These are phyloP conservation scores for Proteles cristata DNA, from an alignment of 2,113 vertebrate genomes.

Conservation along the genomic window DNA sequence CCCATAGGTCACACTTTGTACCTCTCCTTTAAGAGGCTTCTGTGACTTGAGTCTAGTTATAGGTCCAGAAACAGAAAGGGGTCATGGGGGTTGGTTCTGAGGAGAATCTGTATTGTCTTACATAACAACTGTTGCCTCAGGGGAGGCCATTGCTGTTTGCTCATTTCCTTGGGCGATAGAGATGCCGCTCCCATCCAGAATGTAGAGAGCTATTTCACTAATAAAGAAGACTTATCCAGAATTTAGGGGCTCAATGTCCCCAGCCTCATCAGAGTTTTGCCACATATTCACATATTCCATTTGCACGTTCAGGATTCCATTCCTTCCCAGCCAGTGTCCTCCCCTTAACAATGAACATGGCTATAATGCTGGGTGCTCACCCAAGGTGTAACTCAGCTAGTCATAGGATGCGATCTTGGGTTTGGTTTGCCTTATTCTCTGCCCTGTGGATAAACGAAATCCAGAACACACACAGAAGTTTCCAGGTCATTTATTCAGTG, in stretches of 20 bases:
- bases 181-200: too few relatives aligned
- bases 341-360: too few relatives aligned
- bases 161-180: not conserved
- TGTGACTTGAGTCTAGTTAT: not conserved
- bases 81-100: not conserved
- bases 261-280: not conserved
- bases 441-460: not conserved
- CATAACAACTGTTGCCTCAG: not conserved
- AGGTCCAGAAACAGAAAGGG: not conserved
- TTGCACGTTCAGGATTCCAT: not conserved
- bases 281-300: too few relatives aligned
- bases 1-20: rapidly evolving
- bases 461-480: not conserved
- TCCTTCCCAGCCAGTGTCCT: not conserved
- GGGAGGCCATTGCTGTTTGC: not conserved
- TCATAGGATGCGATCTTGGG: not conserved
- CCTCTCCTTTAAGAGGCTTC: not conserved
- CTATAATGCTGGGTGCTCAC: not conserved
- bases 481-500: not conserved
- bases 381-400: not conserved
- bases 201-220: not conserved
- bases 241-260: not conserved
- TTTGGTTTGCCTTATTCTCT: not conserved
- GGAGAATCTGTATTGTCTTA: not conserved
- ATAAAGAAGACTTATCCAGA: not conserved